Evolutionary conservation across 2,888 invertebrate genomes (phyloP), one percentile per base, ranked within the genome.

Genomic region (Ophion slaviceki): DNA sequence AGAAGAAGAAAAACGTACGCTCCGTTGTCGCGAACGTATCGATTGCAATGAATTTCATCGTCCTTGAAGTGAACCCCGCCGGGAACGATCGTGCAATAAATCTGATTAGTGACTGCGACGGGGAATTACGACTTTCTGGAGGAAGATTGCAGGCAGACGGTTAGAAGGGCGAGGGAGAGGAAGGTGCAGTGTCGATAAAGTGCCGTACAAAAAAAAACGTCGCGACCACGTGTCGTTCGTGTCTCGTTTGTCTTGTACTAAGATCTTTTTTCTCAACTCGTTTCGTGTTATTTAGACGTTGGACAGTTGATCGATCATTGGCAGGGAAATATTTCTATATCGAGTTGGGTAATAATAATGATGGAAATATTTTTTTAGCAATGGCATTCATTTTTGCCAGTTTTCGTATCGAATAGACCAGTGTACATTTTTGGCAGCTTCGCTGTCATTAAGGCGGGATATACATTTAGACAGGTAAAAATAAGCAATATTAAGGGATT

Each of bases 1-100:
- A 24, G 2, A 20, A 24, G 24, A 61, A 77, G 53, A 70, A 77
- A 77, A 79, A 84, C 84, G 74, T 28, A 62, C 24, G 66, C 17
- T 64, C 32, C 61, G 64, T 47, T 68, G 74, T 84, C 75, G 75
- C 14, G 80, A 80, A 80, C 83, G 75, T 82, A 82, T 84, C 74
- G 67, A 76, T 80, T 74, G 78, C 80, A 86, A 89, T 89, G 85
- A 88, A 85, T 82, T 84, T 85, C 82, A 86, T 87, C 78, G 81
- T 72, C 82, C 81, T 81, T 81, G 85, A 78, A 74, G 53, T 32
- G 59, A 72, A 74, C 61, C 61, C 61, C 20, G 67, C 79, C 83
- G 68, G 74, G 28, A 57, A 74, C 61, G 79, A 70, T 79, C 53
- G 70, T 32, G 78, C 79, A 28, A 79, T 79, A 79, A 83, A 83